Conservation (phyloP, 2,113 vertebrate species). For the Macrotis lagotis region DNA sequence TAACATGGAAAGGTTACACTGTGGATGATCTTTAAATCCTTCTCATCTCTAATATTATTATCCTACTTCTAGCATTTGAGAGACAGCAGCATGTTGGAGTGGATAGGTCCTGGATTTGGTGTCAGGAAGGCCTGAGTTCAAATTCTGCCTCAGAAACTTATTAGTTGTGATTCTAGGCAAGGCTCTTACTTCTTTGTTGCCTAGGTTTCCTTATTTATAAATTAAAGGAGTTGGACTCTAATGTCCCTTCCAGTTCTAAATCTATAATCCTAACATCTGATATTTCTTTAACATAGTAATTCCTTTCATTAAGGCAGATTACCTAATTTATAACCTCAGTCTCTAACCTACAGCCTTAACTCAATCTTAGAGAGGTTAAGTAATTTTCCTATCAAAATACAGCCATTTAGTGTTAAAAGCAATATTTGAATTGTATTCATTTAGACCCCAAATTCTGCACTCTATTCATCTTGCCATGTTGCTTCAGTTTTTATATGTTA, state of each 20-base stretch:
- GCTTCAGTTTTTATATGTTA: neutral
- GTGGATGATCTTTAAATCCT: neutral
- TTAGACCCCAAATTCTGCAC: neutral
- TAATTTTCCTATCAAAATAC: neutral
- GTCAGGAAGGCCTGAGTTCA: neutral
- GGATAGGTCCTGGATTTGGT: neutral
- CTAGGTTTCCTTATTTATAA: neutral
- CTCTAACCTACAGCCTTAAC: neutral
- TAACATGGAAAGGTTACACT: neutral
- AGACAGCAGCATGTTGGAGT: neutral
- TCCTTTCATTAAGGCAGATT: neutral
- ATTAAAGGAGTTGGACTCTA: neutral
- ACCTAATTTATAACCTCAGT: neutral
- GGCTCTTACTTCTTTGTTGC: neutral
- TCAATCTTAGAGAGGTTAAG: neutral
- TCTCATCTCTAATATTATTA: neutral
- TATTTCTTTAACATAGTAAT: neutral
- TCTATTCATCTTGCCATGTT: neutral
- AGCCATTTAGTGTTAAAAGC: neutral
- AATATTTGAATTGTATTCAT: neutral
- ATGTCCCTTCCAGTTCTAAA: neutral
- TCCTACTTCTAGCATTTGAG: neutral
- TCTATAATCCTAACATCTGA: neutral
- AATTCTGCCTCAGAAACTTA: neutral
- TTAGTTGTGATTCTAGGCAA: neutral